These are phyloP conservation scores for Nomada goodeniana DNA, from an alignment of 2,888 invertebrate species.

Conservation along the genomic window DNA sequence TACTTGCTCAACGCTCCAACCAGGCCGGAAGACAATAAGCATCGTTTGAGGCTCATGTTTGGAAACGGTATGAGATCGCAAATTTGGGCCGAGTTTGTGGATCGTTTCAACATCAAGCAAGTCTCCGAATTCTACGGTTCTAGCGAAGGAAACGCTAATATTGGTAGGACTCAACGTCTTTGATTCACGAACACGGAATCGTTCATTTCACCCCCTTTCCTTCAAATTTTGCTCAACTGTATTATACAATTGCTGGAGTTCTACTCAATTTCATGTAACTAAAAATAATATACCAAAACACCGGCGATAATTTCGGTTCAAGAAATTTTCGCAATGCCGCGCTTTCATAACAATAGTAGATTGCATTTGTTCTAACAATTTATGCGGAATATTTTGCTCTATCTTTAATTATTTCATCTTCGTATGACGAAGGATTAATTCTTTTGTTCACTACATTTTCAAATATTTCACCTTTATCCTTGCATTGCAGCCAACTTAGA, in stretches of 20 bases:
- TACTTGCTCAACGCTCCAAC: constrained; percentile 86
- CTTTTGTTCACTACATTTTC: not conserved
- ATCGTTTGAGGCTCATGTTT: constrained; percentile 87
- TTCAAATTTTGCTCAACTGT: too few relatives aligned
- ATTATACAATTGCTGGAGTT: too few relatives aligned
- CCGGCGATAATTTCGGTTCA: too few relatives aligned
- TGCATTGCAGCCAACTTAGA: constrained; percentile 87
- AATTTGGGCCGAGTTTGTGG: constrained; percentile 88
- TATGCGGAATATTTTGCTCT: too few relatives aligned
- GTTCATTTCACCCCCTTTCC: too few relatives aligned
- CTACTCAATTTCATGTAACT: too few relatives aligned
- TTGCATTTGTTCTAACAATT: too few relatives aligned
- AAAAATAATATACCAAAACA: too few relatives aligned
- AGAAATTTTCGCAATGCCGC: too few relatives aligned
- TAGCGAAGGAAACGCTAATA: constrained; percentile 89
- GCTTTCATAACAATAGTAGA: too few relatives aligned
- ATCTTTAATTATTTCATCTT: too few relatives aligned
- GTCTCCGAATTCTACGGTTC: constrained; percentile 89
- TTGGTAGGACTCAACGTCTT: constrained; percentile 79
- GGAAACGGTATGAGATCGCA: constrained; percentile 90
- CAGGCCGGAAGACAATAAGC: constrained; percentile 84
- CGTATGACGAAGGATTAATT: too few relatives aligned
- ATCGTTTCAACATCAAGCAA: constrained; percentile 86
- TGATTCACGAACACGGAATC: not conserved
- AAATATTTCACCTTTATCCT: constrained; percentile 33